Percentiles rank a stretch among this genome's conserved stretches.
Evolutionary conservation across 2,113 vertebrate species (phyloP).

Genomic region (Nothoprocta pentlandii): DNA sequence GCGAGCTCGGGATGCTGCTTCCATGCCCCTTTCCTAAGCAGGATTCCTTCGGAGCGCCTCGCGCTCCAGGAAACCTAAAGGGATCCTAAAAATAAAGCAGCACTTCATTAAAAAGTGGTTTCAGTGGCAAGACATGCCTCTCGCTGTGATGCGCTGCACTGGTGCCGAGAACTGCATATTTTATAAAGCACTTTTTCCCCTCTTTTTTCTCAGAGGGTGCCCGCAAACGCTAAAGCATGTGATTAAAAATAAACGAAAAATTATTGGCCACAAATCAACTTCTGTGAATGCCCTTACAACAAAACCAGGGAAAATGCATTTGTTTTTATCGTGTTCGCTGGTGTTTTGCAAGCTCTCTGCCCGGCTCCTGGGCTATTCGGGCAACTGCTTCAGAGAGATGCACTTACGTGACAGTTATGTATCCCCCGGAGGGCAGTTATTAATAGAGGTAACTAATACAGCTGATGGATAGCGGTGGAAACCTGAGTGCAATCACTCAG

Average conservation of each 20-base stretch:
- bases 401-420: background rate
- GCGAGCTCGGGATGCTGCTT: background rate
- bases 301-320: constrained; percentile 17
- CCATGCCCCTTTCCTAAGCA: no score
- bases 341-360: constrained; percentile 20
- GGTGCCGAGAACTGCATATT: constrained; percentile 44
- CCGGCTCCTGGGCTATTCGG: background rate
- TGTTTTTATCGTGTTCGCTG: background rate
- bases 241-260: constrained; percentile 60
- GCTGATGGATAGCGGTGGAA: background rate
- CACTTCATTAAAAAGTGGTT: constrained; percentile 63
- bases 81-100: constrained; percentile 62
- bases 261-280: background rate
- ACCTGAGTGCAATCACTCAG: background rate
- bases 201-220: background rate
- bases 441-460: constrained; percentile 33
- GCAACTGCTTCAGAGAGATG: background rate
- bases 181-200: constrained; percentile 27
- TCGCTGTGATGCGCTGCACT: constrained; percentile 36
- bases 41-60: constrained; percentile 13
- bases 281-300: background rate
- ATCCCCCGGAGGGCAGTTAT: constrained; percentile 15
- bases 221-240: constrained; percentile 37
- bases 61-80: constrained; percentile 33
- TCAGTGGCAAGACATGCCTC: constrained; percentile 45